Evolutionary conservation across 2,888 invertebrate species (phyloP), one percentile per base, ranked within the genome.

Genomic region (Xestia ashworthii): DNA sequence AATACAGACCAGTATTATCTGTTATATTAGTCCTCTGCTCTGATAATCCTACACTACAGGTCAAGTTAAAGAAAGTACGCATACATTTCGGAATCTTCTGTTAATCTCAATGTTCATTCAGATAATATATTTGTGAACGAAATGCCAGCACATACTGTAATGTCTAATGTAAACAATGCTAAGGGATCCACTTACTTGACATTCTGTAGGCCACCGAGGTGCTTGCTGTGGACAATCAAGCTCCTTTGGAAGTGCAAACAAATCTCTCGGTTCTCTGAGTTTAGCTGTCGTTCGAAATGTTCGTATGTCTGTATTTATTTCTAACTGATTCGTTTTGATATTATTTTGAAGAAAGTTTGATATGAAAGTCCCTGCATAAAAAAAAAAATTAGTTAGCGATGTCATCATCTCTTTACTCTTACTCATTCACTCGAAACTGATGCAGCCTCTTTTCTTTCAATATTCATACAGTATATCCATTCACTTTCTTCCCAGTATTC

Each of bases 181-280:
- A 62, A 58, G 12, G 12, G 70, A 44, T 22, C 5, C 16, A 85
- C 92, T 95, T 93, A 98, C 98, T 97, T 99, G 98, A 95, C 99
- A 99, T 97, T 99, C 99, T 66, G 98, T 98, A 38, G 99, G 99
- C 98, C 98, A 99, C 93, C 98, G 97, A 78, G 98, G 98, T 89
- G 98, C 98, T 96, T 98, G 98, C 90, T 98, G 98, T 73, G 98
- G 97, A 91, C 97, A 98, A 89, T 98, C 98, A 91, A 97, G 95
- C 92, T 98, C 98, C 92, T 97, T 98, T 80, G 98, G 98, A 87
- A 98, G 95, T 74, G 98, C 97, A 94, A 98, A 98, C 78, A 98
- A 96, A 91, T 98, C 98, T 86, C 98, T 96, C 25, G 98, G 98
- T 90, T 98, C 98, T 92, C 97, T 97, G 77, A 98, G 93, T 90